Conservation (phyloP, 2,797 vertebrate genomes). For the Coreius guichenoti region DNA sequence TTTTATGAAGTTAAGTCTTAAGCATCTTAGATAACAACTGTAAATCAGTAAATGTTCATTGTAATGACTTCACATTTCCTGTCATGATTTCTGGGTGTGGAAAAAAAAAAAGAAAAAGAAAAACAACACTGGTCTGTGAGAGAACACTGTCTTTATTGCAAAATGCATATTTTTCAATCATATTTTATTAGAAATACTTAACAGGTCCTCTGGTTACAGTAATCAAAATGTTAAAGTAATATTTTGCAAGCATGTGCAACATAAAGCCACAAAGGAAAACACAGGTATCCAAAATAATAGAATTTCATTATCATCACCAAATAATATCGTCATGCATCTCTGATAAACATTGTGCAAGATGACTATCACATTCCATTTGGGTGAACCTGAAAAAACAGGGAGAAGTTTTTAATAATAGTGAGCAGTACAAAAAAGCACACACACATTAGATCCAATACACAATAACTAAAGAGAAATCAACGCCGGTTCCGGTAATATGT, state of each 20-base stretch:
- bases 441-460: not conserved
- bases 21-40: slow-evolving; percentile 77
- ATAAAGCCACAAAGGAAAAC: not conserved
- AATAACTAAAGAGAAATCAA: not conserved
- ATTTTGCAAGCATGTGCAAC: not conserved
- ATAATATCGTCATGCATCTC: slow-evolving; percentile 84
- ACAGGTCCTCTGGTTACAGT: not conserved
- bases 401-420: not conserved
- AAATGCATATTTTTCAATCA: slow-evolving; percentile 5
- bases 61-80: slow-evolving; percentile 76
- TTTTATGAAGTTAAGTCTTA: slow-evolving; percentile 75
- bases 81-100: slow-evolving; percentile 58
- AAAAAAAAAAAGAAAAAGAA: not conserved
- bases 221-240: not conserved
- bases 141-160: slow-evolving; percentile 30
- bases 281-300: not conserved
- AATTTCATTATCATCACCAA: slow-evolving; percentile 78
- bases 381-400: slow-evolving; percentile 76
- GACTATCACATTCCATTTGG: slow-evolving; percentile 85
- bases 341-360: slow-evolving; percentile 90
- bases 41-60: slow-evolving; percentile 79
- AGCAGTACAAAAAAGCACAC: not conserved
- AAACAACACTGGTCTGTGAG: not conserved
- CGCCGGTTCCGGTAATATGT: not conserved
- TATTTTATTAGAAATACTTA: not conserved